These are phyloP conservation scores for Parapsyche elsis DNA, from an alignment of 1,140 invertebrate genomes.

Conservation along the genomic window DNA sequence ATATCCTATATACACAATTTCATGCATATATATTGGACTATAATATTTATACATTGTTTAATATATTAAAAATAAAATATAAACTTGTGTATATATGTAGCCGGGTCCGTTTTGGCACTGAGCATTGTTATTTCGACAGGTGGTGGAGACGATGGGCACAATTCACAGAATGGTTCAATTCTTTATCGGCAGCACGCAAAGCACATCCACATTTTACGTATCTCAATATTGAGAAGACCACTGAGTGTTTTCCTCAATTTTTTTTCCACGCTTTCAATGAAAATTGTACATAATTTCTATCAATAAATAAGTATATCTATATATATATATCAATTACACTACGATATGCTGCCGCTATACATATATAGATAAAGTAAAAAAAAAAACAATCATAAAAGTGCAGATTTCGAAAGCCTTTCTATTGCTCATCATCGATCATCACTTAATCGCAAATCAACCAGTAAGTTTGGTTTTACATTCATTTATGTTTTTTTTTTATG, in stretches of 20 bases:
- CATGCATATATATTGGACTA: not conserved
- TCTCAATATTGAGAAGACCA: conserved; percentile 66
- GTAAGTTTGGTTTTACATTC: conserved; percentile 45
- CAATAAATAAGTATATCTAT: too few species aligned
- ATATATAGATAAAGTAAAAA: not conserved
- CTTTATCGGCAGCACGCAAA: conserved; percentile 70
- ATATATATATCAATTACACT: too few species aligned
- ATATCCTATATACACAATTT: conserved; percentile 12
- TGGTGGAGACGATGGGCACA: conserved; percentile 69
- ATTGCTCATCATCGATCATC: conserved; percentile 43
- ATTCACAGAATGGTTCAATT: conserved; percentile 71
- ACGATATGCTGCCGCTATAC: too few species aligned
- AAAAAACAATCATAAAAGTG: conserved; percentile 12
- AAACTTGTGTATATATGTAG: not conserved
- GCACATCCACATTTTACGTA: conserved; percentile 72
- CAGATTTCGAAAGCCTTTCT: not conserved
- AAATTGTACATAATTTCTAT: not conserved
- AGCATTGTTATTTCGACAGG: conserved; percentile 67
- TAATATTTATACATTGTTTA: conserved; percentile 1
- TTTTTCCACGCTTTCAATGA: not conserved
- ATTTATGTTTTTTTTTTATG: conserved; percentile 39
- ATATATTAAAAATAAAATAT: not conserved
- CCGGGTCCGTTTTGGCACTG: conserved; percentile 57
- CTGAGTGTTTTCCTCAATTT: too few species aligned
- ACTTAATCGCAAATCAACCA: conserved; percentile 21